These are phyloP conservation scores for Castor canadensis DNA, from an alignment of 2,113 vertebrate genomes.

Conservation along the genomic window DNA sequence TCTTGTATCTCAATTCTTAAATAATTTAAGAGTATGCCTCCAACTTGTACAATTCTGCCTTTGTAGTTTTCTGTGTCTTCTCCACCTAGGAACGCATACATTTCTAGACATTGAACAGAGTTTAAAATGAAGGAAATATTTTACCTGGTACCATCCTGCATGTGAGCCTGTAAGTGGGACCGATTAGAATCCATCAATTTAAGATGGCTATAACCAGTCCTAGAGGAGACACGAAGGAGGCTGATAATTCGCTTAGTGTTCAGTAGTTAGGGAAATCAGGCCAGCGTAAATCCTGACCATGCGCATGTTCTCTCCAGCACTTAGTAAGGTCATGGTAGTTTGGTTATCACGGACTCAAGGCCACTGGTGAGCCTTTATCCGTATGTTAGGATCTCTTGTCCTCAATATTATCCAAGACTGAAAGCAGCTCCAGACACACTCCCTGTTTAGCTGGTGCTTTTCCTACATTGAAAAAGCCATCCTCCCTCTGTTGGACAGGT, in stretches of 20 bases:
- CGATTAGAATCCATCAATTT: conserved; percentile 26
- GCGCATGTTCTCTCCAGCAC: conserved; percentile 57
- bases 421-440: not conserved
- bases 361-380: conserved; percentile 1
- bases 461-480: not conserved
- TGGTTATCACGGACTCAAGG: not conserved
- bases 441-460: not conserved
- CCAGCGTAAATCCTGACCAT: conserved; percentile 8
- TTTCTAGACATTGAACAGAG: conserved; percentile 63
- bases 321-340: conserved; percentile 49
- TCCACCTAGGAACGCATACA: conserved; percentile 63
- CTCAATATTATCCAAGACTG: conserved; percentile 23
- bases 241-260: conserved; percentile 68
- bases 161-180: not conserved
- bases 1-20: conserved; percentile 66
- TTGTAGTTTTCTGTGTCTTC: conserved; percentile 74
- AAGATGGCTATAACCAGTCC: conserved; percentile 38
- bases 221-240: conserved; percentile 26
- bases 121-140: conserved; percentile 60
- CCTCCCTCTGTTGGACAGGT: conserved; percentile 72
- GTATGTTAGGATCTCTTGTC: conserved; percentile 19
- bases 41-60: conserved; percentile 71
- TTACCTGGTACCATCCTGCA: conserved; percentile 33
- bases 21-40: conserved; percentile 66
- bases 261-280: conserved; percentile 50